Base-by-base conservation (phyloP, 1,140 invertebrate genomes). In the Lordiphosa collinella region DNA sequence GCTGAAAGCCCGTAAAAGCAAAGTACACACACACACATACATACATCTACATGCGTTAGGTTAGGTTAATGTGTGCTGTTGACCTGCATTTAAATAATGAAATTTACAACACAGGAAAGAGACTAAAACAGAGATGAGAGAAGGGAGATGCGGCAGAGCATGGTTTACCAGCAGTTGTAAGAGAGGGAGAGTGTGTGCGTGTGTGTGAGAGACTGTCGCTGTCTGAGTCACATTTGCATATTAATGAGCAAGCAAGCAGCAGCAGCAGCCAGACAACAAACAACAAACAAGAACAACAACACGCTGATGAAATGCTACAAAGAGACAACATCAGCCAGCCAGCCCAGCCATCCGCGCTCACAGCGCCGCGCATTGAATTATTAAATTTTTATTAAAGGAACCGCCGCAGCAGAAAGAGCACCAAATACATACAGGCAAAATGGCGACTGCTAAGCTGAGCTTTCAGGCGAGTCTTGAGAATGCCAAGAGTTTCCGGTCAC, bases 191-290 rank as follows among this genome's bases (percentile, higher is more conserved):
- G 40, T 34, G 65, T 34, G 44, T 32, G 12, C 32, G 51, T 10
- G 9, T 25, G 9, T n/a, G 11, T 14, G 22, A 32, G 14, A 53
- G 25, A 43, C 9, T 10, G 18, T 11, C 12, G 50, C 44, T 25
- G 37, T 32, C 50, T 79, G 58, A 68, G 58, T 79, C 68, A 73
- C 58, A 73, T 78, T 79, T 78, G 56, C 74, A 78, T 78, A 79
- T 73, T 78, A 78, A 79, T 79, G 58, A 73, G 50, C 38, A 40
- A 37, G 46, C 18, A 22, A 60, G 49, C 52, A 54, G 32, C 38
- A 31, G 11, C 25, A 14, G 25, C 44, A 60, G 51, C 22, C 50
- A 58, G 44, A 56, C 40, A 22, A 41, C 47, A 70, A 12, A 36
- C 12, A 50, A 55, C 40, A 64, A 51, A 55, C 32, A 29, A 53